phyloP scores from a whole-genome alignment of 2,113 vertebrate genomes.

The Ia io region DNA sequence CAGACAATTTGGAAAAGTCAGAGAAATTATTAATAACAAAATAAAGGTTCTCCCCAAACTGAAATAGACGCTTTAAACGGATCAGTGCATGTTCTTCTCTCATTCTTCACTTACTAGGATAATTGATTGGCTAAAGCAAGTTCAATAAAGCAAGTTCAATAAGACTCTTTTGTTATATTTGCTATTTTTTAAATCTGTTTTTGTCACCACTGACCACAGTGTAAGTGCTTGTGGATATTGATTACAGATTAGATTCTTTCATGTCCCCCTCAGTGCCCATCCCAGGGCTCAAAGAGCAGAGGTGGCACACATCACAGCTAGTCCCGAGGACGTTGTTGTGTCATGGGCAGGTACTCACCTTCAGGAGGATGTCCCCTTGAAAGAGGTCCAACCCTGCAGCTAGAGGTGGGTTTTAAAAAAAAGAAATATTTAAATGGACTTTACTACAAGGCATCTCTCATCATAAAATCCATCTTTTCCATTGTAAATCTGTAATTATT shows the following conservation, averaged over 20 bases:
- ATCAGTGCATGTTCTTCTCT: background rate
- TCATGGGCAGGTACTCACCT: constrained; percentile 76
- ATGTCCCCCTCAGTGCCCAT: background rate
- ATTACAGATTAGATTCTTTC: background rate
- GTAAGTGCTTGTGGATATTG: background rate
- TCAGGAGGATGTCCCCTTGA: constrained; percentile 90
- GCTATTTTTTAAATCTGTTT: background rate
- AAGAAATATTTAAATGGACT: constrained; percentile 27
- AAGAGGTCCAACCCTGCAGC: constrained; percentile 87
- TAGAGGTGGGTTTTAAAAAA: constrained; percentile 57
- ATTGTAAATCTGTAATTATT: background rate
- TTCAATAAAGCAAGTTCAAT: background rate
- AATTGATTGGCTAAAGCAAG: background rate
- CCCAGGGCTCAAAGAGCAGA: background rate
- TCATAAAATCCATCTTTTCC: background rate
- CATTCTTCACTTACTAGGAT: background rate
- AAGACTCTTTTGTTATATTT: background rate
- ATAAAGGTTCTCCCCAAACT: background rate
- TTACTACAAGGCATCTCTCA: background rate
- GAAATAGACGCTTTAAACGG: background rate
- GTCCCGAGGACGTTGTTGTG: background rate
- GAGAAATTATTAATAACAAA: background rate
- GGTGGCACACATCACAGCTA: no score
- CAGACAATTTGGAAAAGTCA: background rate
- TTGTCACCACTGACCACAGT: background rate